Conservation (phyloP, 2,113 vertebrate species). For the Dascyllus trimaculatus region DNA sequence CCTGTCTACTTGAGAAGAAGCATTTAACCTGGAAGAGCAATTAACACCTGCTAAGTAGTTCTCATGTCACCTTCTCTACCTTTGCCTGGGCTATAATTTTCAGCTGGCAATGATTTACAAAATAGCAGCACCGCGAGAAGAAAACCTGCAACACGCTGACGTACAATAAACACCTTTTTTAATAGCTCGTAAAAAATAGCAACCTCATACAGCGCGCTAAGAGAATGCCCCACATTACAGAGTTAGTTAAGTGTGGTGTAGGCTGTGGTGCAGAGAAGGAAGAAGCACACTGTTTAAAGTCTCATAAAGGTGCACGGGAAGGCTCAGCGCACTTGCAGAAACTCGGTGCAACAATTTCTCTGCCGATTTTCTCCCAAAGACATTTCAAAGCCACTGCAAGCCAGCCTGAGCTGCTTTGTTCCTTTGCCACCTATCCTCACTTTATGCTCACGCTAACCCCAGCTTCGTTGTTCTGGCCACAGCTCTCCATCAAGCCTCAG, state of each 20-base stretch:
- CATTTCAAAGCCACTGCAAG: constrained; percentile 35
- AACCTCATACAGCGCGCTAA: constrained; percentile 5
- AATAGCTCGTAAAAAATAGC: constrained; percentile 45
- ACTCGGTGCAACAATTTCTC: constrained; percentile 47
- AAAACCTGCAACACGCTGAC: constrained; percentile 7
- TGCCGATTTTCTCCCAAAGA: constrained; percentile 40
- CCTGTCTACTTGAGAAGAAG: constrained; percentile 32
- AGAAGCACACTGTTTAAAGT: constrained; percentile 23
- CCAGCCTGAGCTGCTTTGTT: constrained; percentile 66
- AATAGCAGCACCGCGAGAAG: constrained; percentile 38
- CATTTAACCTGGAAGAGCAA: constrained; percentile 58
- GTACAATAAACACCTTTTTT: constrained; percentile 62
- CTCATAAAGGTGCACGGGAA: constrained; percentile 35
- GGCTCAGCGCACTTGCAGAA: constrained; percentile 27
- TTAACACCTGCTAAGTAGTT: constrained; percentile 69
- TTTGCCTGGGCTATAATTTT: constrained; percentile 42
- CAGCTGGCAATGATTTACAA: constrained; percentile 36
- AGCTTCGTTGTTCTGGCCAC: constrained; percentile 48
- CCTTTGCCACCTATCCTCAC: constrained; percentile 52
- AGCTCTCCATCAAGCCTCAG: constrained; percentile 52
- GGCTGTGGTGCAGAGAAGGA: not conserved
- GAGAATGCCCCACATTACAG: constrained; percentile 28
- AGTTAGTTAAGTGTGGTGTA: constrained; percentile 35
- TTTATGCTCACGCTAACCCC: constrained; percentile 53
- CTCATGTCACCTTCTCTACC: constrained; percentile 60